A percentile compares a stretch with the other conserved stretches of the same genome.
Conservation (phyloP, 2,888 invertebrate species). For the Meliscaeva auricollis region DNA sequence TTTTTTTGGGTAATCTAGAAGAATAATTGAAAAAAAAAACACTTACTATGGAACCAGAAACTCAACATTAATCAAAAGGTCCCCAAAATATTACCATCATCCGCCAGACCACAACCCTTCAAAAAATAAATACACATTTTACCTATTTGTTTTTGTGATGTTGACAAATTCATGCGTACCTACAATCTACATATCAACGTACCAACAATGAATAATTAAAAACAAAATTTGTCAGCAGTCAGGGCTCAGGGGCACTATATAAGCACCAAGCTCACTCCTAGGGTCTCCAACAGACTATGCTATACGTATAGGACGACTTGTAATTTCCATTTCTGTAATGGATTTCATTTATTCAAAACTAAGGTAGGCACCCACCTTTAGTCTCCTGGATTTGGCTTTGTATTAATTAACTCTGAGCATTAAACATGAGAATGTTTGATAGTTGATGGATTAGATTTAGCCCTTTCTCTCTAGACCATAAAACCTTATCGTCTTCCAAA, state of each 20-base stretch:
- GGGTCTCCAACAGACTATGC: not conserved
- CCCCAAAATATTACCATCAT: no score
- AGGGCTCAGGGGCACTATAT: no score
- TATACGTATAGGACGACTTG: not conserved
- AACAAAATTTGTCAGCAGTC: conserved; percentile 37
- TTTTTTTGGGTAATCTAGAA: no score
- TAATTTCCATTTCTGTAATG: conserved; percentile 41
- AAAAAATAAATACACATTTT: not conserved
- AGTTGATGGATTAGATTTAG: not conserved
- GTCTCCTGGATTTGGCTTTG: not conserved
- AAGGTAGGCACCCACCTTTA: not conserved
- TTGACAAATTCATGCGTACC: conserved; percentile 52
- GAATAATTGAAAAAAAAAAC: no score
- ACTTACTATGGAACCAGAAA: not conserved
- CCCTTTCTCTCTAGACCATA: not conserved
- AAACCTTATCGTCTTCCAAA: not conserved
- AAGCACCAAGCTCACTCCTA: not conserved
- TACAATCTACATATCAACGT: no score
- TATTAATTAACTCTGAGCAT: conserved; percentile 42
- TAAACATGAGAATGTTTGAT: conserved; percentile 11
- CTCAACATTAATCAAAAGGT: conserved; percentile 5
- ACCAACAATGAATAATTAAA: conserved; percentile 50
- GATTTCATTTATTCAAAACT: conserved; percentile 41
- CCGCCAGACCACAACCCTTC: no score
- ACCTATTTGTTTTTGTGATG: conserved; percentile 39